phyloP scores from a whole-genome alignment of 2,888 invertebrate species.

The Philhelius pedissequus region DNA sequence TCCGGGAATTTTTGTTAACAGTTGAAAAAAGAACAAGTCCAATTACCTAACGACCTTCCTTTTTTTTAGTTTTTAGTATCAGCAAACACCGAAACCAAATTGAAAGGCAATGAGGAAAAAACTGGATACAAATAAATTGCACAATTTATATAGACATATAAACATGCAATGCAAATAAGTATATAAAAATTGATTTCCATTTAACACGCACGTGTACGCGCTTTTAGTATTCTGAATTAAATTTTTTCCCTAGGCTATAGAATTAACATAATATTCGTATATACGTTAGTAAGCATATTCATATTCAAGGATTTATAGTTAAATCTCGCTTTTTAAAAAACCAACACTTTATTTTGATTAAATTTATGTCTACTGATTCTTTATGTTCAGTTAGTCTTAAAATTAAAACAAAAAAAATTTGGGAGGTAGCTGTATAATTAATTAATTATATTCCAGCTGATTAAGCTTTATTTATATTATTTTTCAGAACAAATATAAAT shows the following conservation, averaged over 20 bases:
- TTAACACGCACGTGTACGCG: not conserved
- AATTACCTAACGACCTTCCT: not conserved
- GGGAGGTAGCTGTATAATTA: no score
- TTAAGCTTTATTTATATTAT: not conserved
- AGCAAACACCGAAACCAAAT: not conserved
- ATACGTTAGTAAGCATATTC: not conserved
- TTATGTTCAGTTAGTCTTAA: not conserved
- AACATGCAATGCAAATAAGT: not conserved
- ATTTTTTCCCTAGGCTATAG: not conserved
- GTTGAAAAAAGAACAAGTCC: not conserved
- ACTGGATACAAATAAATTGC: not conserved
- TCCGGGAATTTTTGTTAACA: not conserved
- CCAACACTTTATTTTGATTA: conserved; percentile 13
- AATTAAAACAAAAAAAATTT: no score
- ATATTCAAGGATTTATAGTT: conserved; percentile 11
- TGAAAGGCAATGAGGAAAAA: not conserved
- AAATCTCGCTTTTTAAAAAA: not conserved
- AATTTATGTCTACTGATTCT: no score
- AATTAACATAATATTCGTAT: not conserved
- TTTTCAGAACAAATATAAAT: not conserved
- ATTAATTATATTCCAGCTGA: not conserved
- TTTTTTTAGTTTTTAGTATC: not conserved
- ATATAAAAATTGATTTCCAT: not conserved
- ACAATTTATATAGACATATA: not conserved
- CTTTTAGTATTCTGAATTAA: not conserved